Evolutionary conservation across 1,140 invertebrate genomes (phyloP), one percentile per base, ranked within the genome.

Genomic region (Centruroides sculpturatus): DNA sequence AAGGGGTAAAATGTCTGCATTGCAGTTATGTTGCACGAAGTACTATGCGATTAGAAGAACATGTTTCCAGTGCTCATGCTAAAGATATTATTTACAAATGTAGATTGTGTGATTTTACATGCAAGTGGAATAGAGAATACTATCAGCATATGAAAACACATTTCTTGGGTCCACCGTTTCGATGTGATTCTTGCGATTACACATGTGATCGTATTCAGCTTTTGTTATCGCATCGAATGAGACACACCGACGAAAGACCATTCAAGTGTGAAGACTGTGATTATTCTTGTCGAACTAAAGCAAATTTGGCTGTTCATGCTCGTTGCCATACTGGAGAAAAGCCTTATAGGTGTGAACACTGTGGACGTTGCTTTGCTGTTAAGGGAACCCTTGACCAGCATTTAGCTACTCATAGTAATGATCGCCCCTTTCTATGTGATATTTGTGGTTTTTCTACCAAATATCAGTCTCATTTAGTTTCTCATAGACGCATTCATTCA

Each of bases 401-500:
- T 69, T 69, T 77, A 62, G 73, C 72, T 23, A 78, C 74, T 2
- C 82, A 83, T 69, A 75, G 76, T 53, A 74, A 75, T 63, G 75
- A 78, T 46, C 69, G 78, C 47, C 79, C 81, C 62, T 79, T 79
- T 66, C 68, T 78, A 3, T 85, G 83, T 71, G 82, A 82, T 61
- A 73, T 75, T 9, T 85, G 83, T 74, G 79, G 81, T 13, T 85
- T 84, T 69, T 74, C 78, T 60, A 83, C 82, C 34, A 84, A 84
- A 69, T 83, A 80, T 69, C 76, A 83, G 57, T 82, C 80, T 64
- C 82, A 85, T 71, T 75, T 85, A 60, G 80, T 81, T 50, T 76
- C 80, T 23, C 83, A 85, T 70, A 81, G 80, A 66, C 71, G 82
- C 53, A 81, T 83, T 62, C 83, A 85, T 70, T 76, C 80, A 76